Percentiles rank a stretch among this genome's conserved stretches.
Evolutionary conservation across 2,888 invertebrate genomes (phyloP).

Genomic region (Aphodius granarius): DNA sequence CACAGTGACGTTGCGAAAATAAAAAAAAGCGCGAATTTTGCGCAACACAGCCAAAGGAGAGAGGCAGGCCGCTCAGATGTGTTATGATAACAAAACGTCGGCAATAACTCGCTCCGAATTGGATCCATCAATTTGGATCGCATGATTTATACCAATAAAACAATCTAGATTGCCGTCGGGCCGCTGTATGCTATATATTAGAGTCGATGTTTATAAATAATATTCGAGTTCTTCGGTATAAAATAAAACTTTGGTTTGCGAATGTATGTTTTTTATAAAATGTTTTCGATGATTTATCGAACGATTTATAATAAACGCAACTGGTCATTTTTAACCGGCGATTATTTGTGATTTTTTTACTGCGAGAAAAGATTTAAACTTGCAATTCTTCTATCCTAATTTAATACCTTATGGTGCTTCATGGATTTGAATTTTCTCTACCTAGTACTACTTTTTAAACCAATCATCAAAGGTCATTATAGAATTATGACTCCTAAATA

Average conservation of each 20-base stretch:
- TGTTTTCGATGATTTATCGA: background rate
- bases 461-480: too few species aligned
- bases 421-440: too few species aligned
- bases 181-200: background rate
- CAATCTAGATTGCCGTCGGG: background rate
- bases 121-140: background rate
- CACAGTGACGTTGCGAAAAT: background rate
- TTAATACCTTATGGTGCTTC: too few species aligned
- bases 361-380: too few species aligned
- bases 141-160: background rate
- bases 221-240: background rate
- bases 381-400: too few species aligned
- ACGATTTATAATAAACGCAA: too few species aligned
- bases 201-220: background rate
- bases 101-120: background rate
- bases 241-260: background rate
- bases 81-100: background rate
- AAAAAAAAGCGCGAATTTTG: background rate
- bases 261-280: background rate
- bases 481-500: background rate
- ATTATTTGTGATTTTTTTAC: too few species aligned
- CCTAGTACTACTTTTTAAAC: too few species aligned
- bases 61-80: background rate
- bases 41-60: background rate
- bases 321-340: too few species aligned